These are phyloP conservation scores for Ambastaia sidthimunki DNA, from an alignment of 2,797 vertebrate species.

Conservation along the genomic window DNA sequence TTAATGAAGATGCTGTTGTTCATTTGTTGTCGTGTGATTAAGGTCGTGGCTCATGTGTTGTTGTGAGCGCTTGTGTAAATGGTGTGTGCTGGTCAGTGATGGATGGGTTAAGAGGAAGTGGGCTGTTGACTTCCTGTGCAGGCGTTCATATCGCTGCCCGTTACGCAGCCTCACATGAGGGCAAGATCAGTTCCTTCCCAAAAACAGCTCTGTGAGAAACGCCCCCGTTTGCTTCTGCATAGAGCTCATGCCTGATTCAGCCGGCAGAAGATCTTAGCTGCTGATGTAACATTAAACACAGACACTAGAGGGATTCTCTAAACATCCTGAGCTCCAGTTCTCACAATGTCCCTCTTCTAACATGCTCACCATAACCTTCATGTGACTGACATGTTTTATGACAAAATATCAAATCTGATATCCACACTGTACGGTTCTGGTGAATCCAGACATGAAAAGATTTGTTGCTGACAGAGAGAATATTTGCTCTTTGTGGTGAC, in stretches of 20 bases:
- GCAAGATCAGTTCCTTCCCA: slow-evolving; percentile 60
- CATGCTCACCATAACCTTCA: no score
- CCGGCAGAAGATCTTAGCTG: no score
- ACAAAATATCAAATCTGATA: no score
- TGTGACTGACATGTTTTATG: no score
- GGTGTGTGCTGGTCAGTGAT: no score
- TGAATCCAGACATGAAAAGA: neutral
- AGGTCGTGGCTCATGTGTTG: neutral
- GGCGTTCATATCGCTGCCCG: slow-evolving; percentile 51
- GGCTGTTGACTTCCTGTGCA: slow-evolving; percentile 66
- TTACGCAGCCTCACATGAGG: slow-evolving; percentile 55
- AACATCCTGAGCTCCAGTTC: no score
- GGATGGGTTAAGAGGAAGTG: slow-evolving; percentile 77
- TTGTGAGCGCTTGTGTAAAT: slow-evolving; percentile 2
- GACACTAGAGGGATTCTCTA: no score
- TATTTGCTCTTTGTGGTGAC: neutral
- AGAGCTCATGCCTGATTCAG: neutral
- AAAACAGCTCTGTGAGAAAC: slow-evolving; percentile 51
- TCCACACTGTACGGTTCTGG: no score
- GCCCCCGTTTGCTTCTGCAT: slow-evolving; percentile 44
- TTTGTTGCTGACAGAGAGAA: neutral
- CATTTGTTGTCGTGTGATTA: no score
- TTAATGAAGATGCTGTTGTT: neutral
- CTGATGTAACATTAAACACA: no score
- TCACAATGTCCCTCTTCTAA: no score